Conservation (phyloP, 2,113 vertebrate species). For the Chaetorhynchus papuensis region DNA sequence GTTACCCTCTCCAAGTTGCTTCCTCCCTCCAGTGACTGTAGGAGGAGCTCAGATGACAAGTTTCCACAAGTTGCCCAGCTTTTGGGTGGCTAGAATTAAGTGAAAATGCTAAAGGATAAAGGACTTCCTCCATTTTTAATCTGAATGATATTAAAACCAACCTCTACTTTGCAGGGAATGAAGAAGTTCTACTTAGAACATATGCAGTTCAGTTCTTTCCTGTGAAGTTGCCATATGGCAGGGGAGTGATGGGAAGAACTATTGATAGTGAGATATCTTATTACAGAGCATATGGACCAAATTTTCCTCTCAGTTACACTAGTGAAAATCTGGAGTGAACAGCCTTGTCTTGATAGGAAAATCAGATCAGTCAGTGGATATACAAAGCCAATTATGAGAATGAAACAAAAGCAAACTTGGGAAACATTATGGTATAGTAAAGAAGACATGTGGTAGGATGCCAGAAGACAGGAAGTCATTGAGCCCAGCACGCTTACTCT, state of each 20-base stretch:
- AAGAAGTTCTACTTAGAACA: slow-evolving; percentile 52
- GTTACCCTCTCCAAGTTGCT: background rate
- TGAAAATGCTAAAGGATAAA: background rate
- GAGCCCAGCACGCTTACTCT: background rate
- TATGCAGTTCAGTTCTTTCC: slow-evolving; percentile 53
- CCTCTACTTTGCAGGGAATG: background rate
- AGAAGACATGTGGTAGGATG: slow-evolving; percentile 25
- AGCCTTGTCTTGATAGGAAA: slow-evolving; percentile 40
- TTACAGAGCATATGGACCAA: slow-evolving; percentile 56
- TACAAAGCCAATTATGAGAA: slow-evolving; percentile 55
- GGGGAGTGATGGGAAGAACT: slow-evolving; percentile 50
- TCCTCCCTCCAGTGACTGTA: background rate
- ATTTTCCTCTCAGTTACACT: slow-evolving; percentile 62
- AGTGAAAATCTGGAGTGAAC: slow-evolving; percentile 63
- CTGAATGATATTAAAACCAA: slow-evolving; percentile 20
- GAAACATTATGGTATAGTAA: slow-evolving; percentile 56
- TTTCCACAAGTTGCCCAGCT: background rate
- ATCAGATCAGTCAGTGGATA: slow-evolving; percentile 60
- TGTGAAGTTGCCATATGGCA: slow-evolving; percentile 62
- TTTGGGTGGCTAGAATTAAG: background rate
- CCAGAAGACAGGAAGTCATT: slow-evolving; percentile 52
- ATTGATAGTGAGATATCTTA: slow-evolving; percentile 65
- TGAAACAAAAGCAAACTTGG: slow-evolving; percentile 61
- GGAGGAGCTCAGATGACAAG: background rate
- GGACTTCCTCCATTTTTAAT: background rate